Base-by-base conservation (phyloP, 2,888 invertebrate species). In the Osmoderma eremita region DNA sequence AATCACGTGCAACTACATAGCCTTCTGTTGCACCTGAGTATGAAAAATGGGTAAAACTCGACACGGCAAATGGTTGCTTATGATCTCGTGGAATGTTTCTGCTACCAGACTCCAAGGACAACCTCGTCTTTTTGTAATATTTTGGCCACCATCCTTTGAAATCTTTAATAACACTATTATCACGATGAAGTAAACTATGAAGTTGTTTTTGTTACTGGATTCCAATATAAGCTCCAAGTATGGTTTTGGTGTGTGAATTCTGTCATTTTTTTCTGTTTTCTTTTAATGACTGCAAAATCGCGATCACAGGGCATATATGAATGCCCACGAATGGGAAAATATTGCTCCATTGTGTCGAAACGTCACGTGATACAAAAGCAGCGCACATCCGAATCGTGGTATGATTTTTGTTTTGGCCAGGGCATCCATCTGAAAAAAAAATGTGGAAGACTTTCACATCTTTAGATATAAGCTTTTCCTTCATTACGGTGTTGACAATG, bases 321-420 rank as follows among this genome's bases (percentile, higher is more conserved):
- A 48, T 48, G 20, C 20, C 18, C 48, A 17, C 48, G 18, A 48
- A 48, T 48, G 18, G 20, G 17, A 48, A 48, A 48, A 20, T 48
- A 18, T 18, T 45, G 45, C 13, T 45, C 45, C 13, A 45, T 17
- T n/a, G 13, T 45, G 0, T 39, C 39, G n/a, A 41, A 41, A 41
- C 41, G n/a, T 41, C n/a, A 12, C 10, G n/a, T n/a, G n/a, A n/a
- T n/a, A n/a, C n/a, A n/a, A 24, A 24, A 24, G 5, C 3, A 24
- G 24, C 24, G 24, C 24, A 24, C 24, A 24, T 24, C 5, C 24
- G 24, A 24, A 24, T 24, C 3, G 24, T 24, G 5, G 24, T 24
- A 24, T 24, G 45, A 48, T 65, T 65, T 15, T 66, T 66, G 30
- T 36, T 65, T 53, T 65, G 58, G 6, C 54, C 45, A n/a, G 54